Evolutionary conservation across 1,140 invertebrate species (phyloP).

Genomic region (Cotesia typhae): DNA sequence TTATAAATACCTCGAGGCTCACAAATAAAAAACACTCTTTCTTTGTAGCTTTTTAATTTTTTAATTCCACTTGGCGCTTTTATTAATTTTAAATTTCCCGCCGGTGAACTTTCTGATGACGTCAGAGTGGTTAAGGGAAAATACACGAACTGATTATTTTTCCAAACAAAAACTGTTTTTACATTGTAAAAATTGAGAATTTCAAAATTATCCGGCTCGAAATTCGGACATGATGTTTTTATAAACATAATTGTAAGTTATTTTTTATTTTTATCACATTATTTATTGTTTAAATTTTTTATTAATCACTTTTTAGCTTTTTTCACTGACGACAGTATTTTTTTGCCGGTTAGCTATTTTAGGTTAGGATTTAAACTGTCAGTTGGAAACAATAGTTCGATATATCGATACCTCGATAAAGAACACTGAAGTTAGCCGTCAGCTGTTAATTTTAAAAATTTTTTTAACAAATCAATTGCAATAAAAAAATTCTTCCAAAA

Average conservation of each 20-base stretch:
- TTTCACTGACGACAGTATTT: too few species aligned
- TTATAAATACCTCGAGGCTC: constrained; percentile 53
- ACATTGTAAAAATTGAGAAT: constrained; percentile 49
- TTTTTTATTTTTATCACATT: not conserved
- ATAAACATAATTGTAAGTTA: not conserved
- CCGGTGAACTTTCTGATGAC: not conserved
- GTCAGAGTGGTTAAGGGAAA: constrained; percentile 42
- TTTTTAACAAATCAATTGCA: too few species aligned
- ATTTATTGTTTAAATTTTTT: too few species aligned
- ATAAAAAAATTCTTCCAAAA: too few species aligned
- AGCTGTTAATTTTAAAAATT: too few species aligned
- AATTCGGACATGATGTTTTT: constrained; percentile 3
- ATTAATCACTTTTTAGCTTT: too few species aligned
- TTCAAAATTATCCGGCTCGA: constrained; percentile 44
- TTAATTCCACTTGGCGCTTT: constrained; percentile 48
- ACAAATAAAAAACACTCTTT: constrained; percentile 53
- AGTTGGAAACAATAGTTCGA: too few species aligned
- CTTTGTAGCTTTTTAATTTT: constrained; percentile 45
- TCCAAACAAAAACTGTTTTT: constrained; percentile 52
- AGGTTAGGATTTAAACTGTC: too few species aligned
- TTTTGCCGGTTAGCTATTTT: too few species aligned
- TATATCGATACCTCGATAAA: too few species aligned
- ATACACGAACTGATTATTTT: constrained; percentile 42
- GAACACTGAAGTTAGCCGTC: too few species aligned
- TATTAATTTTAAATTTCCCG: not conserved